Conservation (phyloP, 2,888 invertebrate genomes). For the Drosophila longiperda region DNA sequence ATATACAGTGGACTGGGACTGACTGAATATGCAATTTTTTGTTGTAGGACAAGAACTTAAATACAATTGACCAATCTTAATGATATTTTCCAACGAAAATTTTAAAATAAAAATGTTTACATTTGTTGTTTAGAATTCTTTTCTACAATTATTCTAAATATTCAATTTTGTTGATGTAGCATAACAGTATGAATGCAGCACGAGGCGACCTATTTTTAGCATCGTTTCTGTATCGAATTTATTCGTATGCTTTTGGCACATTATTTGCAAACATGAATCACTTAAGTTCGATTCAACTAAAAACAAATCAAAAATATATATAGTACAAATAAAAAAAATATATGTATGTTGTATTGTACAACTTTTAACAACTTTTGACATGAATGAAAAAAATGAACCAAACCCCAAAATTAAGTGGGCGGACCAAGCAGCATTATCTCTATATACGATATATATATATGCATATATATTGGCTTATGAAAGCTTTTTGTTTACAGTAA, state of each 20-base stretch:
- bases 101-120: not conserved
- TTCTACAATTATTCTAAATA: not conserved
- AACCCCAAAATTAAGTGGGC: constrained; percentile 39
- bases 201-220: constrained; percentile 42
- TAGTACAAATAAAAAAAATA: not conserved
- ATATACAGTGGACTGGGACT: constrained; percentile 40
- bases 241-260: constrained; percentile 43
- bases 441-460: constrained; percentile 5
- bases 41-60: not conserved
- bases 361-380: constrained; percentile 18
- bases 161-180: constrained; percentile 14
- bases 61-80: not conserved
- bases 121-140: not conserved
- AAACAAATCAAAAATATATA: constrained; percentile 5
- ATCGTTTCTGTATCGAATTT: constrained; percentile 33
- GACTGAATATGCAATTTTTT: constrained; percentile 5
- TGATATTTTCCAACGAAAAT: not conserved
- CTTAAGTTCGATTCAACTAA: constrained; percentile 31
- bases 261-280: constrained; percentile 46
- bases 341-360: constrained; percentile 9
- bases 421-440: constrained; percentile 4
- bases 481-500: no score
- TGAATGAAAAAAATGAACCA: constrained; percentile 55
- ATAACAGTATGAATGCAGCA: constrained; percentile 23
- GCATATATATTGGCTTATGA: no score